A percentile compares a stretch with the other conserved stretches of the same genome.
Conservation (phyloP, 2,888 invertebrate genomes). For the Agrypnus murinus region DNA sequence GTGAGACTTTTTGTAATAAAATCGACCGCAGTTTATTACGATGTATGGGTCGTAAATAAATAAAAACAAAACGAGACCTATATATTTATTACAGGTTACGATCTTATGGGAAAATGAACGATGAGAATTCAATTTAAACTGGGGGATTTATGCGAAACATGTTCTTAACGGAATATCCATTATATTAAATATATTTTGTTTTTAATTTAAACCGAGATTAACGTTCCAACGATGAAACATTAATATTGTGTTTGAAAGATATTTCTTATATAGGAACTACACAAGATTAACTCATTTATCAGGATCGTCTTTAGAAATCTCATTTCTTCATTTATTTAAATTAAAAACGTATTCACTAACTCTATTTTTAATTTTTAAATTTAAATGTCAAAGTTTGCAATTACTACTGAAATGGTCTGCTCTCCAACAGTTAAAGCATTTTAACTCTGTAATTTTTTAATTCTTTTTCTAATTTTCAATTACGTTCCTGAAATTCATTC, state of each 20-base stretch:
- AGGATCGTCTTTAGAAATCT: too few relatives aligned
- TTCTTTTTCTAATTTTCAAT: too few relatives aligned
- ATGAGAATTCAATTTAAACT: constrained; percentile 60
- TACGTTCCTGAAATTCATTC: too few relatives aligned
- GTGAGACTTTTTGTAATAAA: constrained; percentile 60
- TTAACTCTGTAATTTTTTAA: too few relatives aligned
- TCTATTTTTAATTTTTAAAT: too few relatives aligned
- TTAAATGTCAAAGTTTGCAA: too few relatives aligned
- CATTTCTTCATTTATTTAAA: too few relatives aligned
- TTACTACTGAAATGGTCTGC: too few relatives aligned
- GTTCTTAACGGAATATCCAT: constrained; percentile 50
- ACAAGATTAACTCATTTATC: too few relatives aligned
- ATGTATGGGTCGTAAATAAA: constrained; percentile 54
- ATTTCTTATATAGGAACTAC: too few relatives aligned
- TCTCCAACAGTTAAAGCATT: too few relatives aligned
- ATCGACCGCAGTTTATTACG: constrained; percentile 53
- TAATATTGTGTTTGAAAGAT: not conserved
- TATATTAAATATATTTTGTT: constrained; percentile 37
- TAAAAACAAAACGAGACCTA: constrained; percentile 52
- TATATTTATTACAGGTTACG: constrained; percentile 52
- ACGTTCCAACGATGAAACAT: constrained; percentile 39
- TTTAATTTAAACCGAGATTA: constrained; percentile 46
- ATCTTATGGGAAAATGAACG: constrained; percentile 57
- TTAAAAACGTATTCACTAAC: too few relatives aligned
- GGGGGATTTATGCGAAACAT: constrained; percentile 61